Evolutionary conservation across 1,140 invertebrate genomes (phyloP), one percentile per base, ranked within the genome.

Genomic region (Diorhabda carinulata): DNA sequence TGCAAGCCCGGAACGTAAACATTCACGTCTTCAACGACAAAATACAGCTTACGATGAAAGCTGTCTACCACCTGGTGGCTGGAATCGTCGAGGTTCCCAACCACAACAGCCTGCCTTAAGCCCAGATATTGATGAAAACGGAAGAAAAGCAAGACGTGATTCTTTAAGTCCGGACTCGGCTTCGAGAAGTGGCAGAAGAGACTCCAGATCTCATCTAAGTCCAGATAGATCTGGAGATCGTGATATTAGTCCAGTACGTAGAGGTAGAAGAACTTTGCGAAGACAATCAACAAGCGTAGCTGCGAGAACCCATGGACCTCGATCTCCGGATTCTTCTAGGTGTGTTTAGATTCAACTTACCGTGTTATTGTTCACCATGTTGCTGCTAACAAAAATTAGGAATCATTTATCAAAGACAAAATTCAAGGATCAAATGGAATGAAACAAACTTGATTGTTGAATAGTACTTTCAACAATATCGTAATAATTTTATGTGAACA

Each of bases 161-260:
- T 94, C 92, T 0, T 80, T 96, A 3, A 94, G 92, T 62, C 94
- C 94, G 0, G 94, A 96, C 79, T 95, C 92, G 58, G 92, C 93
- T 4, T 91, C 87, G 0, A 74, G 84, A 61, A 84, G 89, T 66
- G 84, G 89, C 67, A 85, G 92, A 8, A 83, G 91, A 7, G 92
- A 93, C 73, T 92, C 90, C 0, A 84, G 88, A 64, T 89, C 90
- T 0, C 91, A 93, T 79, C 77, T 94, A 41, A 93, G 91, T 72
- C 92, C 92, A 2, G 92, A 93, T 77, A 85, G 76, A 66, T 88
- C 86, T 47, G 88, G 87, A 57, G 90, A 90, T 69, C 81, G 88
- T 42, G 91, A 91, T 76, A 84, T 90, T 72, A 92, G 88, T 82
- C 91, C 89, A 56, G 89, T 87, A 67, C 82, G 86, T 63, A 85